Evolutionary conservation across 2,797 vertebrate species (phyloP).

Genomic region (Triplophysa bombifrons): DNA sequence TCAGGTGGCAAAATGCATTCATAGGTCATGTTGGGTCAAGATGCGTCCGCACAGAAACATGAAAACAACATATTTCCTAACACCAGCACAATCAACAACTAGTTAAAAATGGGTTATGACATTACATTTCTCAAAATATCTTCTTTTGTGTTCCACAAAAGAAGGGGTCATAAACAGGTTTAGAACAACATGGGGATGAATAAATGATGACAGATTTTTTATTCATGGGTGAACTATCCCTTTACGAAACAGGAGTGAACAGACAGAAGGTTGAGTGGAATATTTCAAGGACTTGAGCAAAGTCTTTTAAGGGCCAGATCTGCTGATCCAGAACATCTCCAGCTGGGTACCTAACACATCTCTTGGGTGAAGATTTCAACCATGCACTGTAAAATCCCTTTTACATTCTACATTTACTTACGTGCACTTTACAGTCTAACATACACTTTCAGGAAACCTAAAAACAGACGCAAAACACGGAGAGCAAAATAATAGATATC

Average conservation of each 20-base stretch:
- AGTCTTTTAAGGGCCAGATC: background rate
- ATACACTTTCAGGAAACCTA: background rate
- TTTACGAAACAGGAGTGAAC: background rate
- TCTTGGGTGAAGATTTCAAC: background rate
- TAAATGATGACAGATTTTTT: too few relatives aligned
- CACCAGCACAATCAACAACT: background rate
- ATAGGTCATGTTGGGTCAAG: conserved; percentile 22
- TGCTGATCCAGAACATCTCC: conserved; percentile 7
- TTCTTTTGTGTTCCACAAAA: too few relatives aligned
- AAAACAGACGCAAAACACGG: background rate
- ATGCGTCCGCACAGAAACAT: background rate
- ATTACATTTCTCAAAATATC: background rate
- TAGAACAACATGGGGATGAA: too few relatives aligned
- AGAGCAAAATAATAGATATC: background rate
- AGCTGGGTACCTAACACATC: background rate
- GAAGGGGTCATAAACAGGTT: too few relatives aligned
- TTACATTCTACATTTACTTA: background rate
- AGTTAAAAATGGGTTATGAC: background rate
- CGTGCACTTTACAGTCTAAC: background rate
- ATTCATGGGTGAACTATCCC: background rate
- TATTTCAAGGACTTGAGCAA: background rate
- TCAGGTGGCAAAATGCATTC: conserved; percentile 20
- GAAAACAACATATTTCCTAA: background rate
- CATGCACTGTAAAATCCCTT: background rate
- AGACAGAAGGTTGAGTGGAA: background rate